Evolutionary conservation across 2,888 invertebrate genomes (phyloP).

Genomic region (Cephus rjabovi): DNA sequence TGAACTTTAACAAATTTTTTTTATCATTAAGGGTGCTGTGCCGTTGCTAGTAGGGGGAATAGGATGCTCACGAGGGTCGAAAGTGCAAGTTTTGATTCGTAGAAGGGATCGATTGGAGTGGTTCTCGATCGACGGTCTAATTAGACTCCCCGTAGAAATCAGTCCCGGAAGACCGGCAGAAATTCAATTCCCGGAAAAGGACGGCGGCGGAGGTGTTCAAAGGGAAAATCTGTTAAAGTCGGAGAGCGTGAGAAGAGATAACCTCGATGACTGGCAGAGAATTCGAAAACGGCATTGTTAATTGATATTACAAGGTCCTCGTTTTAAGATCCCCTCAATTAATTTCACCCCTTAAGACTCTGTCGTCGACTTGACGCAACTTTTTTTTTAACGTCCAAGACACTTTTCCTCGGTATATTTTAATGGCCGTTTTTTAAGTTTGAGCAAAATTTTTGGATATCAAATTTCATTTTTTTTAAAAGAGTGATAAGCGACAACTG

Average conservation of each 20-base stretch:
- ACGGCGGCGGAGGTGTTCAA: neutral
- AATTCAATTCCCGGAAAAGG: neutral
- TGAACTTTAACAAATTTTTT: neutral
- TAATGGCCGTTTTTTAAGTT: neutral
- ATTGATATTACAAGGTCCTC: neutral
- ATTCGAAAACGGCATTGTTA: neutral
- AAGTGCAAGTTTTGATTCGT: neutral
- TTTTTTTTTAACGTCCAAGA: neutral
- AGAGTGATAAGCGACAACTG: neutral
- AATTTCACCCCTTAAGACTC: neutral
- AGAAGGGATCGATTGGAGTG: neutral
- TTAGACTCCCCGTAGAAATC: neutral
- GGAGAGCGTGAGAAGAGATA: neutral
- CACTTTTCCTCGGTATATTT: neutral
- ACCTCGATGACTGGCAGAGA: neutral
- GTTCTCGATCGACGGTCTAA: neutral
- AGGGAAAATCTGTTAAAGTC: neutral
- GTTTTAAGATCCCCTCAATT: neutral
- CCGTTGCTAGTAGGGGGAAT: neutral
- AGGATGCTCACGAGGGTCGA: neutral
- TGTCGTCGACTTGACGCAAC: neutral
- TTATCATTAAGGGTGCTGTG: neutral
- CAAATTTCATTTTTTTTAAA: neutral
- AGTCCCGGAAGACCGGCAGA: neutral
- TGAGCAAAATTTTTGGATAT: slow-evolving; percentile 38